A percentile compares a stretch with the other conserved stretches of the same genome.
These are phyloP conservation scores for Chinchilla lanigera DNA, from an alignment of 2,113 vertebrate genomes.

Conservation along the genomic window DNA sequence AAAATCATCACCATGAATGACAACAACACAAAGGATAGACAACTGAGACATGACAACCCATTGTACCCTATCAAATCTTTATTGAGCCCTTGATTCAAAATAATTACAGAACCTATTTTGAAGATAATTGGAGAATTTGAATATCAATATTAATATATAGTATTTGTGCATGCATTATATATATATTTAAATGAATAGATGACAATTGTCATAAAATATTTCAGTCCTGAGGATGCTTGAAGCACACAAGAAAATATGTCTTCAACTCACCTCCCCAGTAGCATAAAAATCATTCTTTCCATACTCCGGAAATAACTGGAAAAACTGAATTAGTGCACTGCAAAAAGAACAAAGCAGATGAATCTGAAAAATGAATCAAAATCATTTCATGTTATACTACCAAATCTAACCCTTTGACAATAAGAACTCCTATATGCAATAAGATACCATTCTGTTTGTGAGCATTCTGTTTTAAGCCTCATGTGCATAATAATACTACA, in stretches of 20 bases:
- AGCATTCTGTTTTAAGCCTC: neutral
- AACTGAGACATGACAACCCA: neutral
- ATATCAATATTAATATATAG: neutral
- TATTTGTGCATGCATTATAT: neutral
- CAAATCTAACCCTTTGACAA: neutral
- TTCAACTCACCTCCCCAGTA: conserved; percentile 89
- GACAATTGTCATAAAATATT: conserved; percentile 35
- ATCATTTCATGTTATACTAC: neutral
- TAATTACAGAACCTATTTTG: neutral
- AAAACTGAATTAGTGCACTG: conserved; percentile 91
- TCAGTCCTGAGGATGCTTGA: conserved; percentile 47
- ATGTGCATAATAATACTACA: too few species aligned
- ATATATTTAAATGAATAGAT: neutral
- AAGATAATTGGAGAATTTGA: neutral
- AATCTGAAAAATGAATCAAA: neutral
- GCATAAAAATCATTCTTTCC: conserved; percentile 91
- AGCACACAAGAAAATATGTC: conserved; percentile 41
- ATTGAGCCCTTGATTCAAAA: neutral
- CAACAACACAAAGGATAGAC: neutral
- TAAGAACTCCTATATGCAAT: neutral
- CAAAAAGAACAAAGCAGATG: conserved; percentile 31
- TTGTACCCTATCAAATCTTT: neutral
- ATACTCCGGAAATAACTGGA: conserved; percentile 91
- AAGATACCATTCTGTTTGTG: neutral
- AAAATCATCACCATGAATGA: neutral